Base-by-base conservation (phyloP, 2,113 vertebrate genomes). In the Hucho hucho region DNA sequence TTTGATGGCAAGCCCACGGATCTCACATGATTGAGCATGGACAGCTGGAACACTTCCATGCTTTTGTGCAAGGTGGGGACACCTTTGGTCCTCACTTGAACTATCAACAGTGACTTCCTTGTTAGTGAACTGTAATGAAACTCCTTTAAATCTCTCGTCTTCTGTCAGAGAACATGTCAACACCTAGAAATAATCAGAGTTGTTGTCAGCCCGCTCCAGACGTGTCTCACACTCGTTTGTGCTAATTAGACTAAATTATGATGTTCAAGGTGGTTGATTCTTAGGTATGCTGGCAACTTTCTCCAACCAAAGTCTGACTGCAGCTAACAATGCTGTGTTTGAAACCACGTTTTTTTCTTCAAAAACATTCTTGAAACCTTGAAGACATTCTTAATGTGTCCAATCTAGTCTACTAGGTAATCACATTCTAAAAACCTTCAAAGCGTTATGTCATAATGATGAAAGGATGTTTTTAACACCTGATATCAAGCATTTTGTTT, bases 221-320 rank as follows among this genome's bases (percentile, higher is more conserved):
- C 20, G n/a, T 18, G 18, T 22, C 58, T 43, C 32, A 47, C 12
- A 66, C 22, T 70, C 24, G 24, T 61, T 58, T 46, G 16, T 64
- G 61, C 22, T 76, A 47, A 76, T 76, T 64, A 47, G 53, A 64
- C 32, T 26, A 56, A 56, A 29, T 76, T 76, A 32, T 69, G 58
- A 70, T 70, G 20, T 71, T 63, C 37, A 64, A 46, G 24, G 6
- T 64, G 69, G n/a, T 69, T 70, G 25, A n/a, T 47, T 68, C 61
- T 56, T 1, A 70, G 69, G 59, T 43, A 43, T 11, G 37, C 37
- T 43, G 37, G 9, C 37, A 43, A 43, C 37, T 11, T 9, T 11
- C 9, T 11, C 37, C 2, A 43, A 9, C 37, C 37, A 43, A 11
- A 43, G 37, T 43, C 37, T 12, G 37, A 43, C n/a, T 61, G 32